Percentiles rank a stretch among this genome's conserved stretches.
phyloP scores from a whole-genome alignment of 1,140 invertebrate genomes.

The Pseudachorutes palmiensis region DNA sequence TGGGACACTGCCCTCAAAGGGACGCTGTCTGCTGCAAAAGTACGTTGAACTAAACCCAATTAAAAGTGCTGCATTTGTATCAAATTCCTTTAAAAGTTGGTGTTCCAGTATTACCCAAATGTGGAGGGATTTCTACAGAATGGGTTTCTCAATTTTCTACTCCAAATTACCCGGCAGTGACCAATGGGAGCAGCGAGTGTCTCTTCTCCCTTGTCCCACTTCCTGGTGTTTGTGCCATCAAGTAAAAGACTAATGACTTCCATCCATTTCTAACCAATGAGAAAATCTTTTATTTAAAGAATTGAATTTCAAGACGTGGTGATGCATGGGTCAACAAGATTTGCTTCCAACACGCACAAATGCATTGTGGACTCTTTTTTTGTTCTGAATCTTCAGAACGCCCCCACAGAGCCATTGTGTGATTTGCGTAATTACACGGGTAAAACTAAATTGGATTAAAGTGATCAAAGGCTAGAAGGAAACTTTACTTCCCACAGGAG shows the following conservation, averaged over 20 bases:
- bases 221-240: not conserved
- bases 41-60: not conserved
- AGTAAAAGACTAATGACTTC: not conserved
- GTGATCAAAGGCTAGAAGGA: not conserved
- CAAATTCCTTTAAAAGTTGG: not conserved
- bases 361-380: not conserved
- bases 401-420: not conserved
- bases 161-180: not conserved
- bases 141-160: not conserved
- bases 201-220: not conserved
- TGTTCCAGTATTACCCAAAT: not conserved
- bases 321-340: not conserved
- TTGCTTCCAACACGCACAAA: not conserved
- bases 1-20: not conserved
- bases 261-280: not conserved
- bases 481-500: not conserved
- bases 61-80: not conserved
- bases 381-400: not conserved
- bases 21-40: not conserved
- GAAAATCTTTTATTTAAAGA: not conserved
- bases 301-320: not conserved
- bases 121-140: not conserved
- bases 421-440: not conserved
- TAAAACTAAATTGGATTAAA: not conserved
- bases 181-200: not conserved